phyloP scores from a whole-genome alignment of 2,113 vertebrate species.

The Balaeniceps rex region DNA sequence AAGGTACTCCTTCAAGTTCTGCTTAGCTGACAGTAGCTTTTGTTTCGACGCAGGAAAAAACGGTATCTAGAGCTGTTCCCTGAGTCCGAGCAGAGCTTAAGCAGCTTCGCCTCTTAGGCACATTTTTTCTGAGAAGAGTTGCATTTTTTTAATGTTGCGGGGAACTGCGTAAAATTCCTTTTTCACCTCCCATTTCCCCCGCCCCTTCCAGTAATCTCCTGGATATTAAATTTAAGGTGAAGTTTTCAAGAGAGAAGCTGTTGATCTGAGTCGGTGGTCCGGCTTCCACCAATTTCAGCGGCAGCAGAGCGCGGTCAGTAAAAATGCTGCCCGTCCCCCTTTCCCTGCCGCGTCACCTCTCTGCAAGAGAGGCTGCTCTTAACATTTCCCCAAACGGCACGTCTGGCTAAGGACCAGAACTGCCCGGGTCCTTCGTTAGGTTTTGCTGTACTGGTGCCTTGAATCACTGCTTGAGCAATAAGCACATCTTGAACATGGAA shows the following conservation, averaged over 20 bases:
- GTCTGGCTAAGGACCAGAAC: not conserved
- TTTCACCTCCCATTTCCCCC: not conserved
- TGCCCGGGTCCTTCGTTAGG: not conserved
- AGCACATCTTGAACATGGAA: not conserved
- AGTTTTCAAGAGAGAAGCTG: not conserved
- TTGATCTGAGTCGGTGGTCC: not conserved
- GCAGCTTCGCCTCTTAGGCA: not conserved
- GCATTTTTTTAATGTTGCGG: not conserved
- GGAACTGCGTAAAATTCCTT: not conserved
- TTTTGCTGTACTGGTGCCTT: not conserved
- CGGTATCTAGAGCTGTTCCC: not conserved
- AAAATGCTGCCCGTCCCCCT: not conserved
- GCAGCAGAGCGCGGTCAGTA: not conserved
- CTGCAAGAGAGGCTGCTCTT: not conserved
- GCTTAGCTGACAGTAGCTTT: not conserved
- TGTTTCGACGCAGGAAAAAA: not conserved
- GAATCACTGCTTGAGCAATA: not conserved
- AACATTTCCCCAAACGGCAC: not conserved
- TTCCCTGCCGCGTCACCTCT: not conserved
- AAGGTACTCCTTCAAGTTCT: not conserved
- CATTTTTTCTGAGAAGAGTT: not conserved
- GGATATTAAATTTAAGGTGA: not conserved
- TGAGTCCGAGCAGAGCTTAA: not conserved
- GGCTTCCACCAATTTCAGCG: rapidly evolving
- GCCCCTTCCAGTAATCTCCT: not conserved